Conservation (phyloP, 2,113 vertebrate genomes). For the Collichthys lucidus region DNA sequence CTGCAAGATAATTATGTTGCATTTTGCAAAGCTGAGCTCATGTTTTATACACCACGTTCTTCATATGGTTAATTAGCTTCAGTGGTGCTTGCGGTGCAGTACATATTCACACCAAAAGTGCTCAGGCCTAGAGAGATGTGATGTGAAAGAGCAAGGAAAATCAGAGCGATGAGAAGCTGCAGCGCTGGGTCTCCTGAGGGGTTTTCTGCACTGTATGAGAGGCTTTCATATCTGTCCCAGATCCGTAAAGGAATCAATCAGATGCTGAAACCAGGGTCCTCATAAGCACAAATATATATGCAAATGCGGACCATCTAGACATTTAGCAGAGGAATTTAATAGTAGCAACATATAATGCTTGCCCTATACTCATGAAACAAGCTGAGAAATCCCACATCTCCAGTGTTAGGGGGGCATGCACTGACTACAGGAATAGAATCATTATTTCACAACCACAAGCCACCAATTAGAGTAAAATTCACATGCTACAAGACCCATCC, state of each 20-base stretch:
- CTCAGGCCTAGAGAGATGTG: slow-evolving; percentile 45
- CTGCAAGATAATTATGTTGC: slow-evolving; percentile 48
- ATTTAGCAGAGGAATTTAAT: slow-evolving; percentile 51
- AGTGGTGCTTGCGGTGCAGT: slow-evolving; percentile 19
- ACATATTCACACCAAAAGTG: slow-evolving; percentile 22
- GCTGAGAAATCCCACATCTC: slow-evolving; percentile 32
- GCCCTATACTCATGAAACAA: slow-evolving; percentile 20
- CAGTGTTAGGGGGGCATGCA: not conserved
- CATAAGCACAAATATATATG: slow-evolving; percentile 52
- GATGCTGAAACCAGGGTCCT: slow-evolving; percentile 30
- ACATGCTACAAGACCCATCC: slow-evolving; percentile 16
- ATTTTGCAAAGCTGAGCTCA: slow-evolving; percentile 50
- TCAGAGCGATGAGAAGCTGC: slow-evolving; percentile 44
- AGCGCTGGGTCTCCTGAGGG: slow-evolving; percentile 44
- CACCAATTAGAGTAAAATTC: slow-evolving; percentile 39
- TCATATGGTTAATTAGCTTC: slow-evolving; percentile 45
- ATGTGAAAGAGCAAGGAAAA: slow-evolving; percentile 45
- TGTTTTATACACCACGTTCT: slow-evolving; percentile 43
- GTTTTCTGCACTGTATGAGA: slow-evolving; percentile 36
- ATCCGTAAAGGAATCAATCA: slow-evolving; percentile 51
- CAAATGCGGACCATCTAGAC: slow-evolving; percentile 46
- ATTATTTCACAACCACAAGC: slow-evolving; percentile 19
- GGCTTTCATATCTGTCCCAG: slow-evolving; percentile 66
- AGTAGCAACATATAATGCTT: slow-evolving; percentile 23
- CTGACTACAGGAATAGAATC: slow-evolving; percentile 22